phyloP scores from a whole-genome alignment of 2,113 vertebrate genomes.

The Gymnogyps californianus region DNA sequence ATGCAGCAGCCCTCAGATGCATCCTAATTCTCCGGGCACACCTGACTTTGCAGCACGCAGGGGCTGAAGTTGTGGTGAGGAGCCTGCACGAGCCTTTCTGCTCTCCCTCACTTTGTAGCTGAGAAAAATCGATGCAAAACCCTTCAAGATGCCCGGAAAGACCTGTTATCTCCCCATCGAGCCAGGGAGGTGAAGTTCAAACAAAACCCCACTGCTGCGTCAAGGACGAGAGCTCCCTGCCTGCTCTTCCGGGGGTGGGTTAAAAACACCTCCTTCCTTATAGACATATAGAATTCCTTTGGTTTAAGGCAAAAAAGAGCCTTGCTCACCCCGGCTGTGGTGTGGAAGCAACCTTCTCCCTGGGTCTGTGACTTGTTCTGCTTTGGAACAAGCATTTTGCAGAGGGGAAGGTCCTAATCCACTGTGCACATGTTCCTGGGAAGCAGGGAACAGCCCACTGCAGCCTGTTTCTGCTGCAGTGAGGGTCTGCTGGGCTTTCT shows the following conservation, averaged over 20 bases:
- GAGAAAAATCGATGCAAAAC: conserved; percentile 35
- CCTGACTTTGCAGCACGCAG: not conserved
- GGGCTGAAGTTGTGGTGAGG: not conserved
- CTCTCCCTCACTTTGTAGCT: not conserved
- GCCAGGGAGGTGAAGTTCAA: not conserved
- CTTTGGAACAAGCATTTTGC: not conserved
- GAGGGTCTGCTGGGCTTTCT: not conserved
- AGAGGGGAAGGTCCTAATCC: not conserved
- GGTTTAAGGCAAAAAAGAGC: not conserved
- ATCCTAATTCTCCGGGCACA: not conserved
- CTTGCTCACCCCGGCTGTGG: not conserved
- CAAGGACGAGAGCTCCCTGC: not conserved
- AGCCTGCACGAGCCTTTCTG: not conserved
- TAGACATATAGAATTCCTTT: accelerated
- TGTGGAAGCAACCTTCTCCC: not conserved
- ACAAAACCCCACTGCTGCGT: not conserved
- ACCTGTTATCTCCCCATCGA: not conserved
- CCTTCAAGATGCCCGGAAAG: not conserved
- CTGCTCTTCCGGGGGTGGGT: not conserved
- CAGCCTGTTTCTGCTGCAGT: not conserved
- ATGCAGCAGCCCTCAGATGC: not conserved
- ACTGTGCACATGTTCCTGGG: accelerated
- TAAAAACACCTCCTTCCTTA: not conserved
- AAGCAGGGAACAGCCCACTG: not conserved
- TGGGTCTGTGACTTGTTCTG: accelerated